phyloP scores from a whole-genome alignment of 1,140 invertebrate species.

The Battus philenor region DNA sequence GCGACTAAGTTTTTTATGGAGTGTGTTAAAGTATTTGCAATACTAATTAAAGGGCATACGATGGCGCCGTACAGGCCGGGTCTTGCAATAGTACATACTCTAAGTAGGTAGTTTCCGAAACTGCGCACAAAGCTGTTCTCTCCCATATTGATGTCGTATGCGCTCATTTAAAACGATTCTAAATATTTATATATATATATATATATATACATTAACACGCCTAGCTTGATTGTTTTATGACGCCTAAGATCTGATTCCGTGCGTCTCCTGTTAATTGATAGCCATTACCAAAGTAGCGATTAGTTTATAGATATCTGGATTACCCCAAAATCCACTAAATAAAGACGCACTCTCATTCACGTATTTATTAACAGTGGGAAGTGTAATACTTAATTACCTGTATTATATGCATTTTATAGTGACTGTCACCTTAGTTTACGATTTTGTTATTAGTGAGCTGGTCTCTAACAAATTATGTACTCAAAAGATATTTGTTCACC shows the following conservation, averaged over 20 bases:
- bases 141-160: slow-evolving; percentile 15
- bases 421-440: slow-evolving; percentile 50
- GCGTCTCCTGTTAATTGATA: slow-evolving; percentile 16
- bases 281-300: slow-evolving; percentile 10
- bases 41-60: slow-evolving; percentile 30
- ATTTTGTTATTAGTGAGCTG: slow-evolving; percentile 63
- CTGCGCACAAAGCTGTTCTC: slow-evolving; percentile 45
- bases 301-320: background rate
- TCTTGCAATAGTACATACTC: slow-evolving; percentile 62
- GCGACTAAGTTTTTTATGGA: slow-evolving; percentile 48
- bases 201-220: slow-evolving; percentile 4
- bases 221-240: slow-evolving; percentile 16
- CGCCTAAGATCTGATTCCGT: slow-evolving; percentile 27
- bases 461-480: slow-evolving; percentile 69
- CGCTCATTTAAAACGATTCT: slow-evolving; percentile 18
- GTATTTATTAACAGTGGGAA: slow-evolving; percentile 13
- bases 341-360: background rate
- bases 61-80: slow-evolving; percentile 50
- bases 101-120: slow-evolving; percentile 41
- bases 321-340: background rate
- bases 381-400: slow-evolving; percentile 40
- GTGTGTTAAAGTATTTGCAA: slow-evolving; percentile 24
- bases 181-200: no score
- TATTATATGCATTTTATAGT: slow-evolving; percentile 61
- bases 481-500: slow-evolving; percentile 61